Evolutionary conservation across 1,140 invertebrate genomes (phyloP).

Genomic region (Micrasema longulum): DNA sequence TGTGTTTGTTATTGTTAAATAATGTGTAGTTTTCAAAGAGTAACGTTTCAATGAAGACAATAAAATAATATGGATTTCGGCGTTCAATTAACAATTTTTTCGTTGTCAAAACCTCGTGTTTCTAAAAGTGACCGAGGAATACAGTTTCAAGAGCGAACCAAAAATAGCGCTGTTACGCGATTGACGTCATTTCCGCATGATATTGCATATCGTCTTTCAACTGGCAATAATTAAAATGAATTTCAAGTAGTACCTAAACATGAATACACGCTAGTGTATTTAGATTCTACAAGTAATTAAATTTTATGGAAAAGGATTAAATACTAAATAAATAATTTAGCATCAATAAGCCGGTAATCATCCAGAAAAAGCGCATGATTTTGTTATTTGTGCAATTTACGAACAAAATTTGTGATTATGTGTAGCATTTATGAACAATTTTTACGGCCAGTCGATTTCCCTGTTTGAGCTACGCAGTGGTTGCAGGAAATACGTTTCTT

Average conservation of each 20-base stretch:
- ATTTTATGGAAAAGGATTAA: not conserved
- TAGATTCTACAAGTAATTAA: not conserved
- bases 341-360: too few relatives aligned
- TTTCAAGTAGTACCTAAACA: constrained; percentile 1
- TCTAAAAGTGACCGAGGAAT: constrained; percentile 45
- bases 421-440: constrained; percentile 60
- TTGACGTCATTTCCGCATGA: constrained; percentile 51
- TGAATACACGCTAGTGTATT: not conserved
- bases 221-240: constrained; percentile 21
- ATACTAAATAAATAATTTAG: constrained; percentile 53
- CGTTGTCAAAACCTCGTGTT: constrained; percentile 52
- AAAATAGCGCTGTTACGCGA: constrained; percentile 51
- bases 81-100: constrained; percentile 24
- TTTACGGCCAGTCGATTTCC: constrained; percentile 68
- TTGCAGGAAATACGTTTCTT: constrained; percentile 51
- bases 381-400: constrained; percentile 14
- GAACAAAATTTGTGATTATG: constrained; percentile 17
- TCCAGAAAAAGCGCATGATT: too few relatives aligned
- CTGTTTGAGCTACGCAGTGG: constrained; percentile 60
- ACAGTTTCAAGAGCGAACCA: constrained; percentile 51
- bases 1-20: too few relatives aligned
- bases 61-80: too few relatives aligned
- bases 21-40: too few relatives aligned
- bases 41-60: too few relatives aligned
- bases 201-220: constrained; percentile 48